phyloP scores from a whole-genome alignment of 2,888 invertebrate genomes.

The Cantharis nigra region DNA sequence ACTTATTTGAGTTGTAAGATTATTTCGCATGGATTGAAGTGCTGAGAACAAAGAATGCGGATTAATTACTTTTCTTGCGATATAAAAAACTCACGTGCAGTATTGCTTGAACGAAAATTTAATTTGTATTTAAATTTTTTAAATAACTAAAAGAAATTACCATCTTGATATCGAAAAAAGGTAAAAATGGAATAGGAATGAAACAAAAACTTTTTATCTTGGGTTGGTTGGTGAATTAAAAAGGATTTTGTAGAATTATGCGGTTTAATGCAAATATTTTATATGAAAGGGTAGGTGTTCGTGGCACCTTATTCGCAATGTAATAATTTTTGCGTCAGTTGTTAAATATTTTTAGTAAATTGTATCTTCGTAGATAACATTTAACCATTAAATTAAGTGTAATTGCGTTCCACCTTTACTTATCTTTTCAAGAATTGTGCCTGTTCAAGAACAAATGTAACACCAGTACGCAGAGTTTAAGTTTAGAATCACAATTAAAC shows the following conservation, averaged over 20 bases:
- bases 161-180: not conserved
- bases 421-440: conserved; percentile 22
- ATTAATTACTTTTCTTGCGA: not conserved
- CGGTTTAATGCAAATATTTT: not conserved
- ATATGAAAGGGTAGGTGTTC: not conserved
- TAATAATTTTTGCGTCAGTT: conserved; percentile 27
- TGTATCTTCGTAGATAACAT: conserved; percentile 19
- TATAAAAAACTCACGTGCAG: not conserved
- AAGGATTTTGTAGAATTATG: not conserved
- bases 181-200: not conserved
- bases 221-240: not conserved
- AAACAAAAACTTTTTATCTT: not conserved
- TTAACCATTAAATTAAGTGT: conserved; percentile 30
- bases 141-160: not conserved
- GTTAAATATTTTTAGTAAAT: conserved; percentile 22
- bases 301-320: not conserved
- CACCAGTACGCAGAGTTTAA: conserved; percentile 29
- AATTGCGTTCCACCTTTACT: conserved; percentile 29
- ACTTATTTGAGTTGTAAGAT: not conserved
- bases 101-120: not conserved
- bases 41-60: not conserved
- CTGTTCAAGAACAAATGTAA: conserved; percentile 23
- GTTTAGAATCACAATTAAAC: conserved; percentile 33
- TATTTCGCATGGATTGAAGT: not conserved
- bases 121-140: not conserved